phyloP scores from a whole-genome alignment of 2,797 vertebrate species.

The Bovichtus diacanthus region DNA sequence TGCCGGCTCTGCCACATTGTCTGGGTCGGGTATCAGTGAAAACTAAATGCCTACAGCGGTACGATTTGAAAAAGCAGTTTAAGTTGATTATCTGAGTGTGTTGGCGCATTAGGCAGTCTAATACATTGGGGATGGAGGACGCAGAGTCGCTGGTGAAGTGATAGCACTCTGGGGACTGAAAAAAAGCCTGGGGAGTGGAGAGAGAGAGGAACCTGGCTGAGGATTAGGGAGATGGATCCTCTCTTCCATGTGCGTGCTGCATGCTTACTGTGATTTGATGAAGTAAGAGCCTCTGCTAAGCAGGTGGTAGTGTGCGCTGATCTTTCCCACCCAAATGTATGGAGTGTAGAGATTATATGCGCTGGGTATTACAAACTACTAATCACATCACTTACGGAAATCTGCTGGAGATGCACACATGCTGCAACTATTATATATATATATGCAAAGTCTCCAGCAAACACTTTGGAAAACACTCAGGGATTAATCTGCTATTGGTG shows the following conservation, averaged over 20 bases:
- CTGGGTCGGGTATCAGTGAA: conserved; percentile 35
- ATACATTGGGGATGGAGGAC: conserved; percentile 63
- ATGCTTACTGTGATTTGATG: conserved; percentile 66
- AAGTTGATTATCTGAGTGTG: conserved; percentile 73
- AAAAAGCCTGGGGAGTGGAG: conserved; percentile 43
- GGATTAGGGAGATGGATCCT: conserved; percentile 79
- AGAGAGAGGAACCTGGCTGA: conserved; percentile 44
- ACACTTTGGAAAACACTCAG: conserved; percentile 45
- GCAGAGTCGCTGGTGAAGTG: conserved; percentile 52
- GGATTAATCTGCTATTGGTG: conserved; percentile 49
- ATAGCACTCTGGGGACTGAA: conserved; percentile 59
- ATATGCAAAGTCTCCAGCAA: conserved; percentile 29
- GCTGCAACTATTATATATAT: conserved; percentile 43
- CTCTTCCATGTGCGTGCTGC: conserved; percentile 75
- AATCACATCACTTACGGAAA: conserved; percentile 76
- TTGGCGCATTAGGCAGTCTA: conserved; percentile 70
- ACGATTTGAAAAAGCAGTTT: conserved; percentile 61
- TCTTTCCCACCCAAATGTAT: conserved; percentile 77
- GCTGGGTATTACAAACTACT: conserved; percentile 71
- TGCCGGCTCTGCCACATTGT: conserved; percentile 41
- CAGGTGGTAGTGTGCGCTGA: conserved; percentile 67
- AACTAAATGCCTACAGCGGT: conserved; percentile 43
- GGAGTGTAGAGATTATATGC: conserved; percentile 75
- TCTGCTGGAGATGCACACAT: conserved; percentile 50
- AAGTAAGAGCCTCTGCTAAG: conserved; percentile 56